Conservation (phyloP, 2,797 vertebrate species). For the Moxostoma hubbsi region DNA sequence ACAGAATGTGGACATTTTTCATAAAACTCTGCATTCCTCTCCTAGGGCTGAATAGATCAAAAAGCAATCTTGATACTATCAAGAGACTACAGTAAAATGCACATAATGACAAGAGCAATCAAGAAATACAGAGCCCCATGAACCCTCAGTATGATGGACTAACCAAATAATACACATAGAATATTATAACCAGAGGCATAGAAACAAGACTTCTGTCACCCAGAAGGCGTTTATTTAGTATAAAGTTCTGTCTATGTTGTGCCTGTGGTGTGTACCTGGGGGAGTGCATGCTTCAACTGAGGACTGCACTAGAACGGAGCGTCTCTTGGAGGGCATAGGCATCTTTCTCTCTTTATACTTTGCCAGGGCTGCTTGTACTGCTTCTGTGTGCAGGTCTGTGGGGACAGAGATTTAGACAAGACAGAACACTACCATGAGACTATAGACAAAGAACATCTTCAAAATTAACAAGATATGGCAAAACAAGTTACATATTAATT, state of each 20-base stretch:
- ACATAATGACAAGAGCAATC: too few relatives aligned
- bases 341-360: conserved; percentile 96
- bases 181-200: too few relatives aligned
- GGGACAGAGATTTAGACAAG: neutral
- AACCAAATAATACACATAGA: too few relatives aligned
- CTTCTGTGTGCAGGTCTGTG: conserved; percentile 94
- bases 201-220: too few relatives aligned
- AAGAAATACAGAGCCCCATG: too few relatives aligned
- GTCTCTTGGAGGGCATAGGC: conserved; percentile 96
- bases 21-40: conserved; percentile 58
- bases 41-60: conserved; percentile 54
- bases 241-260: neutral
- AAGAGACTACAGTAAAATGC: neutral
- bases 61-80: conserved; percentile 1
- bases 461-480: too few relatives aligned
- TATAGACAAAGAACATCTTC: too few relatives aligned
- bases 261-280: conserved; percentile 81
- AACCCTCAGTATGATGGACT: too few relatives aligned
- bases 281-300: conserved; percentile 92
- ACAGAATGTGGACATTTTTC: conserved; percentile 69
- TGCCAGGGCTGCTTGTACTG: conserved; percentile 94
- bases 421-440: neutral
- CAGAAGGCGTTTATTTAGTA: too few relatives aligned
- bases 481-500: too few relatives aligned
- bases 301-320: conserved; percentile 89